A percentile compares a stretch with the other conserved stretches of the same genome.
phyloP scores from a whole-genome alignment of 2,888 invertebrate species.

The Chaetogeoica ovagalla region DNA sequence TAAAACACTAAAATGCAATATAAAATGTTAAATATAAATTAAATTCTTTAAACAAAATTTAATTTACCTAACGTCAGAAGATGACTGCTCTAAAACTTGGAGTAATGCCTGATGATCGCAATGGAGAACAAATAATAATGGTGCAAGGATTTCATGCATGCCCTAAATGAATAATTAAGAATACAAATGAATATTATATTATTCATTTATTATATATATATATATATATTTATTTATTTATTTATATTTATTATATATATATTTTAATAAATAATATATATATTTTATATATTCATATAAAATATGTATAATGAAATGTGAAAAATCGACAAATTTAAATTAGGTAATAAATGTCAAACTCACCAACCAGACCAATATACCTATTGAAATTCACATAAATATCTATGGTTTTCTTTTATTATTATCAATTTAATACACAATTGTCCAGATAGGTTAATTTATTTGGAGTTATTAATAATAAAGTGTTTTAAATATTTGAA shows the following conservation, averaged over 20 bases:
- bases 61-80: slow-evolving; percentile 49
- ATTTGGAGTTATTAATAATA: too few species aligned
- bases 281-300: not conserved
- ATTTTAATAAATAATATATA: slow-evolving; percentile 9
- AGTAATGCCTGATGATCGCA: slow-evolving; percentile 72
- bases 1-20: slow-evolving; percentile 64
- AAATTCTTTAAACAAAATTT: not conserved
- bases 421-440: too few species aligned
- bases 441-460: too few species aligned
- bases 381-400: too few species aligned
- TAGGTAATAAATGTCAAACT: too few species aligned
- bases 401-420: too few species aligned
- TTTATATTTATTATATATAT: too few species aligned
- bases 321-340: not conserved
- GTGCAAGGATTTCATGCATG: slow-evolving; percentile 86
- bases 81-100: slow-evolving; percentile 32
- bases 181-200: not conserved
- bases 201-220: not conserved
- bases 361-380: too few species aligned
- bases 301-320: too few species aligned
- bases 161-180: slow-evolving; percentile 62
- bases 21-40: not conserved
- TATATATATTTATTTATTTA: not conserved
- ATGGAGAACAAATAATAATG: slow-evolving; percentile 75
- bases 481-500: too few species aligned